phyloP scores from a whole-genome alignment of 2,797 vertebrate genomes.

The Rhabdophis nuchalis region DNA sequence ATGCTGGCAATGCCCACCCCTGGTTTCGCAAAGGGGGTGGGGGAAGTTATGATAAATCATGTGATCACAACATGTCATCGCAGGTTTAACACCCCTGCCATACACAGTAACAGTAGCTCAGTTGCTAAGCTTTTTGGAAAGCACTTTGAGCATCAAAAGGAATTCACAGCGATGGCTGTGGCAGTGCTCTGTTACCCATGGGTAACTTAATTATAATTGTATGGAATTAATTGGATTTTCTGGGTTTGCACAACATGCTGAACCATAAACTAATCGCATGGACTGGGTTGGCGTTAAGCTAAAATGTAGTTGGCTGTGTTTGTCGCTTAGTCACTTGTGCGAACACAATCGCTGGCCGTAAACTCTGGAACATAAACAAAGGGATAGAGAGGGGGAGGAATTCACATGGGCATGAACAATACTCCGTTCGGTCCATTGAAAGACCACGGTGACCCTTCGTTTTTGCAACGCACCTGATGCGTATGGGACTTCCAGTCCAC shows the following conservation, averaged over 20 bases:
- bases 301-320: not conserved
- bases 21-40: too few relatives aligned
- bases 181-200: not conserved
- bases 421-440: not conserved
- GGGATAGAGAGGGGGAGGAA: accelerated
- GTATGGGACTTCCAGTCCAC: not conserved
- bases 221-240: not conserved
- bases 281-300: not conserved
- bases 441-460: not conserved
- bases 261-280: not conserved
- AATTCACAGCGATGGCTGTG: not conserved
- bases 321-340: not conserved
- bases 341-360: not conserved
- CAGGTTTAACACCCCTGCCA: too few relatives aligned
- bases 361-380: not conserved
- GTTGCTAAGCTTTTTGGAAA: not conserved
- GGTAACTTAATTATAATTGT: not conserved
- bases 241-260: not conserved
- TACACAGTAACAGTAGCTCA: not conserved
- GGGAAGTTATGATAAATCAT: too few relatives aligned
- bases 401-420: not conserved
- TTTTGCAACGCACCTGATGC: not conserved
- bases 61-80: too few relatives aligned
- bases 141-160: not conserved
- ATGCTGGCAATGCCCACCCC: too few relatives aligned